Percentiles rank a stretch among this genome's conserved stretches.
phyloP scores from a whole-genome alignment of 2,113 vertebrate species.

The Ceratotherium simum region DNA sequence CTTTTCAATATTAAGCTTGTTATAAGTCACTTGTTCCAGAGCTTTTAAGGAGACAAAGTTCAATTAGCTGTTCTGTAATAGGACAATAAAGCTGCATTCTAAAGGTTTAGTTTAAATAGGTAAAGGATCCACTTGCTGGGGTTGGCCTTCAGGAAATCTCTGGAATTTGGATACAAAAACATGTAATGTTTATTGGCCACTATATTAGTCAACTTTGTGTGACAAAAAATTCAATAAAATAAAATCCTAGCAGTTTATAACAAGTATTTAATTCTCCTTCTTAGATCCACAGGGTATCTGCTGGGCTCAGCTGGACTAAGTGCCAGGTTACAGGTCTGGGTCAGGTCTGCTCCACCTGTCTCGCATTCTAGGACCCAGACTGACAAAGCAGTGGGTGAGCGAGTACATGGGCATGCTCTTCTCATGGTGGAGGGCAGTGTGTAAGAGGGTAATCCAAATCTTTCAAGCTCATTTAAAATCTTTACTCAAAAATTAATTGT shows the following conservation, averaged over 20 bases:
- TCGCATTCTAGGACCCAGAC: not conserved
- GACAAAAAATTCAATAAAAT: not conserved
- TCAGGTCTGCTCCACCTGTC: not conserved
- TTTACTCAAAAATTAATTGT: not conserved
- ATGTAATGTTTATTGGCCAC: not conserved
- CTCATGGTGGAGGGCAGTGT: not conserved
- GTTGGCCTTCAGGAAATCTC: not conserved
- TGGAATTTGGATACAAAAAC: not conserved
- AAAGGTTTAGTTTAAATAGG: not conserved
- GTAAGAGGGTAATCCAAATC: not conserved
- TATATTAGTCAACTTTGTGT: not conserved
- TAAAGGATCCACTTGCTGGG: not conserved
- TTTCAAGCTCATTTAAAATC: not conserved
- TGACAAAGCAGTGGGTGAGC: not conserved
- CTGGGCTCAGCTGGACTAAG: accelerated
- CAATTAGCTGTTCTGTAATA: not conserved
- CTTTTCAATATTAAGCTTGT: conserved; percentile 67
- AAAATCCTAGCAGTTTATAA: not conserved
- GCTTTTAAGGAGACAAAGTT: conserved; percentile 38
- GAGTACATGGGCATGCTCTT: not conserved
- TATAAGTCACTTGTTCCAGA: conserved; percentile 3
- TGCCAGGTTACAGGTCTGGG: not conserved
- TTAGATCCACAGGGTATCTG: not conserved
- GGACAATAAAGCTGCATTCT: not conserved
- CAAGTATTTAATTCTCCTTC: not conserved